phyloP scores from a whole-genome alignment of 2,888 invertebrate genomes.

The Mimachlamys varia region DNA sequence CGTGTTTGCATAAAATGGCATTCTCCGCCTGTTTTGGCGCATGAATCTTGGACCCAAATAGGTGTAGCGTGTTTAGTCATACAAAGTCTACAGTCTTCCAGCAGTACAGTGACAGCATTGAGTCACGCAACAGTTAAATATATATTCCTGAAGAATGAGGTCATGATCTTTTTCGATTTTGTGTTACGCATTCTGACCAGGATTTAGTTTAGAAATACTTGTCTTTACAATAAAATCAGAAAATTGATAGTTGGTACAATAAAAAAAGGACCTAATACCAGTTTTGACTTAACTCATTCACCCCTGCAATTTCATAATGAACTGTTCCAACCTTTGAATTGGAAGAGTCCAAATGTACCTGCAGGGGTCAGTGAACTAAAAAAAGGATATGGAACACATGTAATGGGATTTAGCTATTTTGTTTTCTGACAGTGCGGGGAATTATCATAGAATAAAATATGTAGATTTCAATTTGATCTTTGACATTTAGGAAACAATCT shows the following conservation, averaged over 20 bases:
- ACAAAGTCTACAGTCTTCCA: not conserved
- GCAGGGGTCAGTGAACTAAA: too few relatives aligned
- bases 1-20: not conserved
- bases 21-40: not conserved
- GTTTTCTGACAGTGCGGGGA: not conserved
- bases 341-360: too few relatives aligned
- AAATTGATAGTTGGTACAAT: not conserved
- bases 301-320: too few relatives aligned
- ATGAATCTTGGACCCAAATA: constrained; percentile 25
- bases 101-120: not conserved
- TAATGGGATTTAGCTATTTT: not conserved
- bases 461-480: not conserved
- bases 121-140: not conserved
- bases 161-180: not conserved
- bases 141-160: not conserved
- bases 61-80: constrained; percentile 24
- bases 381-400: not conserved
- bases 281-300: too few relatives aligned
- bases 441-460: constrained; percentile 4
- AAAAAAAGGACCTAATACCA: not conserved
- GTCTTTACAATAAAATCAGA: not conserved
- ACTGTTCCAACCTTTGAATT: too few relatives aligned
- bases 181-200: not conserved
- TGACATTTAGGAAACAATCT: constrained; percentile 14
- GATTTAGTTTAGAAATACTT: not conserved